A percentile compares a stretch with the other conserved stretches of the same genome.
Evolutionary conservation across 2,113 vertebrate species (phyloP).

Genomic region (Thryonomys swinderianus): DNA sequence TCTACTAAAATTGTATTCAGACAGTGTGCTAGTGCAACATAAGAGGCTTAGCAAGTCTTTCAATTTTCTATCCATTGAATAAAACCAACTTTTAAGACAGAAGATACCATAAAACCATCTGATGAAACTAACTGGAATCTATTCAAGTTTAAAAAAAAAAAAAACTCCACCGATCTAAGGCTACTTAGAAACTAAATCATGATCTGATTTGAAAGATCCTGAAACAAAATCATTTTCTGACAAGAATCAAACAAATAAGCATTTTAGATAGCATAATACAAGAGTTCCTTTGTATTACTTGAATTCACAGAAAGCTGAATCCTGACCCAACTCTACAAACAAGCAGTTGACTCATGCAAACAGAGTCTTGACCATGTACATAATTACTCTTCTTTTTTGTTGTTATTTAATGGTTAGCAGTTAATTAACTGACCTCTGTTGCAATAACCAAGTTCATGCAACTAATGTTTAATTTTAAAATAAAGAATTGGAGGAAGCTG

Average conservation of each 20-base stretch:
- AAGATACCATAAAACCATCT: conserved; percentile 33
- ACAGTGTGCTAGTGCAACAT: conserved; percentile 54
- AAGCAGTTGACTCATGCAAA: conserved; percentile 65
- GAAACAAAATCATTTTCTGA: conserved; percentile 81
- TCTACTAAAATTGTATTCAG: conserved; percentile 66
- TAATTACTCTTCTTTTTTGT: conserved; percentile 71
- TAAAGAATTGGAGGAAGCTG: conserved; percentile 81
- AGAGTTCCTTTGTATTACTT: conserved; percentile 39
- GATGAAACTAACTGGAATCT: conserved; percentile 25
- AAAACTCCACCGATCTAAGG: conserved; percentile 70
- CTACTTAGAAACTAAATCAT: conserved; percentile 67
- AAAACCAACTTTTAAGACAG: conserved; percentile 72
- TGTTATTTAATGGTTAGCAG: conserved; percentile 79
- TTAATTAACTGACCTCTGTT: conserved; percentile 78
- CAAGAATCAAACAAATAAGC: conserved; percentile 64
- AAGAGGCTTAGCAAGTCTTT: conserved; percentile 67
- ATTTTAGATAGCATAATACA: conserved; percentile 50
- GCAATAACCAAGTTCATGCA: conserved; percentile 72
- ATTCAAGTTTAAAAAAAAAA: conserved; percentile 34
- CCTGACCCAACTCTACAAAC: conserved; percentile 61
- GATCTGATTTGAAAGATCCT: conserved; percentile 79
- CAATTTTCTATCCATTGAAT: conserved; percentile 70
- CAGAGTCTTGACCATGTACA: conserved; percentile 41
- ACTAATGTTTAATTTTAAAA: conserved; percentile 81
- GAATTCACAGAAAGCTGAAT: conserved; percentile 55